These are phyloP conservation scores for Willisornis vidua DNA, from an alignment of 2,113 vertebrate genomes.

Conservation along the genomic window DNA sequence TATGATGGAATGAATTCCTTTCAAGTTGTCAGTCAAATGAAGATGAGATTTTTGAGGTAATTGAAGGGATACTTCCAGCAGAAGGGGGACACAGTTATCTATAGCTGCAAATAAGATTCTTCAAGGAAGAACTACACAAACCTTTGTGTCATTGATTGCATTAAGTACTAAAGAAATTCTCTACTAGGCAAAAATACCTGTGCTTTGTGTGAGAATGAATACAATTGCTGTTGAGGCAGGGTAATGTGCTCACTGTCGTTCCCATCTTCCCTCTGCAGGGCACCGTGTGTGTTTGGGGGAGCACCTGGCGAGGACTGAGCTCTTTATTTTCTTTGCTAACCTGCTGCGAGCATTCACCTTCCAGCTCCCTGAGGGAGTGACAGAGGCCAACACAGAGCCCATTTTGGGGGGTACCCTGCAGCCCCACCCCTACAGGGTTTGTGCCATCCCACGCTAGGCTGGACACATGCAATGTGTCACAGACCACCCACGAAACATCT, in stretches of 20 bases:
- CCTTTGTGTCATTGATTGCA: background rate
- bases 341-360: conserved; percentile 36
- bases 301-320: conserved; percentile 24
- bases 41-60: background rate
- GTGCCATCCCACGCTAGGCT: conserved; percentile 31
- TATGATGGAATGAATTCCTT: background rate
- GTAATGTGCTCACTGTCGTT: background rate
- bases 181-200: background rate
- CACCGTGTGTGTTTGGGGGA: conserved; percentile 57
- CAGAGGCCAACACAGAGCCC: background rate
- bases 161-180: background rate
- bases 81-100: background rate
- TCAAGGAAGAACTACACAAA: background rate
- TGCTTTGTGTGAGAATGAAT: background rate
- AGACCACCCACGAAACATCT: background rate
- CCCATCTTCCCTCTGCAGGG: background rate
- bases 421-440: conserved; percentile 37
- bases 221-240: background rate
- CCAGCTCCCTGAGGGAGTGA: background rate
- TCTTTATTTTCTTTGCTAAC: conserved; percentile 61
- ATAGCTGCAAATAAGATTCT: background rate
- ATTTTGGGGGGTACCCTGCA: background rate
- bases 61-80: background rate
- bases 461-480: background rate
- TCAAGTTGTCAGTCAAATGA: background rate